Evolutionary conservation across 2,888 invertebrate species (phyloP).

Genomic region (Agrochola lota): DNA sequence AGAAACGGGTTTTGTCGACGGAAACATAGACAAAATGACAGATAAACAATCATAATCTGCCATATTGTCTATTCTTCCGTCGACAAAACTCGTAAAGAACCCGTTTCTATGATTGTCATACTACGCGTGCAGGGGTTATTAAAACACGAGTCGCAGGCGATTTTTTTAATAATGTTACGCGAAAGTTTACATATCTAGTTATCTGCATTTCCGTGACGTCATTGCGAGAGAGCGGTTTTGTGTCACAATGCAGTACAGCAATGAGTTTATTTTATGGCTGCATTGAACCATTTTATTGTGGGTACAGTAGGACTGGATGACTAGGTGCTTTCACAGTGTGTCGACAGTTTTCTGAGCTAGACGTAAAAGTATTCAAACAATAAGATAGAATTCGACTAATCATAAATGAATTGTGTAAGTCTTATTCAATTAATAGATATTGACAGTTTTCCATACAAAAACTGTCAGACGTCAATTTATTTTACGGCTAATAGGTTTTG

Average conservation of each 20-base stretch:
- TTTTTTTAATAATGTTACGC: background rate
- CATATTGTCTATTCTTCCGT: no score
- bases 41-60: no score
- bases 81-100: no score
- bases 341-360: background rate
- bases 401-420: background rate
- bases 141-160: background rate
- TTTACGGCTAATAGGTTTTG: no score
- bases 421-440: background rate
- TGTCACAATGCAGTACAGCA: conserved; percentile 9
- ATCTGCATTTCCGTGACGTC: background rate
- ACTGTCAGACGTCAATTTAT: background rate
- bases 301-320: background rate
- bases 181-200: background rate
- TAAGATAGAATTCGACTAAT: background rate
- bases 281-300: conserved; percentile 6
- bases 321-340: background rate
- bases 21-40: no score
- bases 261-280: conserved; percentile 1
- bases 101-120: no score
- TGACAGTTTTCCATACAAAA: background rate
- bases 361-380: background rate
- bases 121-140: no score
- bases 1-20: no score
- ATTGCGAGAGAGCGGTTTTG: background rate